Evolutionary conservation across 2,797 vertebrate genomes (phyloP).

Genomic region (Parauchenoglanis punctatus): DNA sequence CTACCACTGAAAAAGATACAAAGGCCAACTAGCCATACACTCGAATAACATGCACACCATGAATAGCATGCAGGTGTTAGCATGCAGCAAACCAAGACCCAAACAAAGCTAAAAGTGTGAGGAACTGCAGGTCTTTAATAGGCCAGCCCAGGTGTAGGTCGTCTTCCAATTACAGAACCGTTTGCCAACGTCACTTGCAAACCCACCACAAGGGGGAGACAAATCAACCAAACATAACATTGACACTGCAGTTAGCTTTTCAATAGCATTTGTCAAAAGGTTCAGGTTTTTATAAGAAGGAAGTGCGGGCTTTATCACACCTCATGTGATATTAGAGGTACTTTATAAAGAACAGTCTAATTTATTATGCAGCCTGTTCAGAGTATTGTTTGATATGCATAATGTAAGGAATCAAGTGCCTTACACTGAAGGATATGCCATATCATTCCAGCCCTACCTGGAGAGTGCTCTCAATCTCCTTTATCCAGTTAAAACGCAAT

Average conservation of each 20-base stretch:
- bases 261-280: background rate
- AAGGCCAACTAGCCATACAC: background rate
- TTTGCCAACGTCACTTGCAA: background rate
- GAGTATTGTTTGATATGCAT: background rate
- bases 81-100: background rate
- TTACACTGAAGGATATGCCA: background rate
- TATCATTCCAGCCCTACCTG: no score
- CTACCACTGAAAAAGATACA: background rate
- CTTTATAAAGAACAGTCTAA: background rate
- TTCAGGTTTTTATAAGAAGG: background rate
- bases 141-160: background rate
- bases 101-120: background rate
- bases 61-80: background rate
- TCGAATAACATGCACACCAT: no score
- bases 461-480: background rate
- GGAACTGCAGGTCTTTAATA: background rate
- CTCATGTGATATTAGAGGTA: background rate
- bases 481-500: background rate
- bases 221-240: background rate
- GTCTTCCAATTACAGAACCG: background rate
- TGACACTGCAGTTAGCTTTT: background rate
- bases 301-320: background rate
- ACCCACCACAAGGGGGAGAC: background rate
- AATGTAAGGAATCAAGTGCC: background rate
- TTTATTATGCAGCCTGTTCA: background rate